Conservation (phyloP, 1,140 invertebrate species). For the Drosophila kurseongensis region DNA sequence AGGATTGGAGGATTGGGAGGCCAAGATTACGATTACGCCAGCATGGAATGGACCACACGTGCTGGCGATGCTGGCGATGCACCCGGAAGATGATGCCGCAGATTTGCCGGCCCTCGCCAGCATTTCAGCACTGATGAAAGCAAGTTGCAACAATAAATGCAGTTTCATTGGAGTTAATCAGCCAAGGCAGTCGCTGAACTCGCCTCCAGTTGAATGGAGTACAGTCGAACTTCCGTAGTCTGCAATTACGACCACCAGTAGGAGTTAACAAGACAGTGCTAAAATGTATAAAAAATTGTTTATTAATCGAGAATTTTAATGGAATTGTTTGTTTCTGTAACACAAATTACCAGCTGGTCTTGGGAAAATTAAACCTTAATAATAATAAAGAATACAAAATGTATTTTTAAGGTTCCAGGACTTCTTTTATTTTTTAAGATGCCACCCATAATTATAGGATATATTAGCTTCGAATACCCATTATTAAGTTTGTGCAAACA, state of each 20-base stretch:
- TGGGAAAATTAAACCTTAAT: no score
- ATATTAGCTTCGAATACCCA: no score
- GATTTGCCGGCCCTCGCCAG: constrained; percentile 23
- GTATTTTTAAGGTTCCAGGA: no score
- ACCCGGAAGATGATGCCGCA: constrained; percentile 76
- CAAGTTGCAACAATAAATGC: constrained; percentile 78
- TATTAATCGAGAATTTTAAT: background rate
- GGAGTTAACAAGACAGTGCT: background rate
- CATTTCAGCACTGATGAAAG: constrained; percentile 58
- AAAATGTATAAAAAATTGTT: no score
- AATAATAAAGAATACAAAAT: no score
- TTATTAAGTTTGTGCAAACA: no score
- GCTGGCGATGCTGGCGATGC: constrained; percentile 42
- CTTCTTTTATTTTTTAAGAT: no score
- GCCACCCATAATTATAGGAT: no score
- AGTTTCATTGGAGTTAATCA: constrained; percentile 83
- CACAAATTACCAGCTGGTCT: background rate
- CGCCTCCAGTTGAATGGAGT: background rate
- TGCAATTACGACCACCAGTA: background rate
- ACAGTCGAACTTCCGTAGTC: background rate
- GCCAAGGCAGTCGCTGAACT: constrained; percentile 65
- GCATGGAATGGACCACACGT: constrained; percentile 68
- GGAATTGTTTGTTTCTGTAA: background rate
- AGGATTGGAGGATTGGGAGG: background rate
- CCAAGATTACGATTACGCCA: constrained; percentile 23